Base-by-base conservation (phyloP, 2,113 vertebrate genomes). In the Cyprinodon tularosa region DNA sequence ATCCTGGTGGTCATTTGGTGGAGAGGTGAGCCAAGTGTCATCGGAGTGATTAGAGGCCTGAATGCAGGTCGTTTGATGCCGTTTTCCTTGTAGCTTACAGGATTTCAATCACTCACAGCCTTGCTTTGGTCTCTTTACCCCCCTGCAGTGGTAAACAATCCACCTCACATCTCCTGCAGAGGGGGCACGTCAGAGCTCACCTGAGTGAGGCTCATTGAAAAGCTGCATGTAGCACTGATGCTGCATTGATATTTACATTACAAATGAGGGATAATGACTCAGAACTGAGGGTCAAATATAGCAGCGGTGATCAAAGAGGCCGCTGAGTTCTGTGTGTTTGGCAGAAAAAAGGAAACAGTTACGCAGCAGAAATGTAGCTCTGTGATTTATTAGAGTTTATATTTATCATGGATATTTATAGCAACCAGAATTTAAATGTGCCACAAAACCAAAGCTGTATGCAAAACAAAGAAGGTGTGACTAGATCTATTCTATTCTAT, bases 21-120 rank as follows among this genome's bases (percentile, higher is more conserved):
- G 62, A 76, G 69, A 83, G 72, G 44, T 76, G 74, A 78, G 80
- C 45, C 14, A 2, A 38, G 63, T 70, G 73, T 74, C 42, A 75
- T 77, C 73, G 72, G 60, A 74, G 40, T 63, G 70, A 83, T 81
- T 44, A 70, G 40, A 71, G 15, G 61, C 36, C 5, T 61, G 40
- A 63, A 59, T 4, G 13, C 7, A 61, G n/a, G 13, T 29, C 65
- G 66, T 74, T 82, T 78, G 65, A 76, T 77, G 29, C 48, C 2
- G 3, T 13, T 45, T 57, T 36, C 38, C 53, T 68, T 37, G 53
- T 62, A 38, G 17, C 57, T 67, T 38, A 42, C 66, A 60, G 9
- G 17, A 17, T 72, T 77, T 73, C 50, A 76, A 74, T 67, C 3
- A 42, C 61, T 45, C 57, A 60, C 12, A n/a, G 57, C 59, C 29